These are phyloP conservation scores for Ailurus styani DNA, from an alignment of 2,113 vertebrate species.

Conservation along the genomic window DNA sequence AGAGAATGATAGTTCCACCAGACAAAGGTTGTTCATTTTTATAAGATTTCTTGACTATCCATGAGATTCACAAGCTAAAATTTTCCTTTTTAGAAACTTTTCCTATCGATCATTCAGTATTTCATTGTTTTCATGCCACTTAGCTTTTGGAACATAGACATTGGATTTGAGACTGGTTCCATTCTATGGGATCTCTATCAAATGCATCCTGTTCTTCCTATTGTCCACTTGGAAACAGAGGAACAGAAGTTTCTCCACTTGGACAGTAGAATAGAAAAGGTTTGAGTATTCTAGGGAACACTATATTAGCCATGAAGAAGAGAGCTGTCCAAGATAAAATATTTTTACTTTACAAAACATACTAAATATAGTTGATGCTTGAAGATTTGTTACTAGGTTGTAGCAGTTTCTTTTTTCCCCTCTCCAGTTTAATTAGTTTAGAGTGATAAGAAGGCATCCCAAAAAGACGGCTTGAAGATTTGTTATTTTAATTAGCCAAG, in stretches of 20 bases:
- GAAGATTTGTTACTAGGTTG: slow-evolving; percentile 71
- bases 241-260: neutral
- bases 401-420: slow-evolving; percentile 1
- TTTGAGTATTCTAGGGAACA: neutral
- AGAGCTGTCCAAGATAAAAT: slow-evolving; percentile 57
- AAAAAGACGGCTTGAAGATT: slow-evolving; percentile 80
- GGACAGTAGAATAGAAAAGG: neutral
- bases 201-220: neutral
- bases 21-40: neutral
- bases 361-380: slow-evolving; percentile 74
- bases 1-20: neutral
- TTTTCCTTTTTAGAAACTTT: neutral
- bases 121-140: neutral
- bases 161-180: neutral
- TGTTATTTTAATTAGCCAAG: slow-evolving; percentile 85
- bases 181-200: neutral
- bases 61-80: neutral
- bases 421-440: slow-evolving; percentile 83
- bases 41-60: neutral
- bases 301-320: slow-evolving; percentile 2
- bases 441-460: slow-evolving; percentile 77
- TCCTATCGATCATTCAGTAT: neutral
- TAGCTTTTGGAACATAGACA: neutral
- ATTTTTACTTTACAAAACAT: slow-evolving; percentile 65
- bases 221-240: neutral